phyloP scores from a whole-genome alignment of 2,888 invertebrate genomes.

The Quadroppia sp. region DNA sequence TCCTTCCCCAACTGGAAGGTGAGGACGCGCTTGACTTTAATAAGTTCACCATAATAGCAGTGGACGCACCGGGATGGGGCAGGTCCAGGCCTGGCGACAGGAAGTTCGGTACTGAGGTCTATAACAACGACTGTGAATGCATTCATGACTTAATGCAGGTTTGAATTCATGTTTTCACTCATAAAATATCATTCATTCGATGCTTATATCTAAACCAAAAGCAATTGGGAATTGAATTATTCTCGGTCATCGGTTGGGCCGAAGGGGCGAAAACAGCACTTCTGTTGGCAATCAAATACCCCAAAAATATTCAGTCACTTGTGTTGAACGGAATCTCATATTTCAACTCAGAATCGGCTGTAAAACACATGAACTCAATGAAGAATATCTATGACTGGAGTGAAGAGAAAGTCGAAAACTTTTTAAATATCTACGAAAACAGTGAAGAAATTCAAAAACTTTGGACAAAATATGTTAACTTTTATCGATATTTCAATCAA shows the following conservation, averaged over 20 bases:
- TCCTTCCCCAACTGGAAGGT: not conserved
- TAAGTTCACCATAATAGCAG: slow-evolving; percentile 25
- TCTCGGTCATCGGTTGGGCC: slow-evolving; percentile 53
- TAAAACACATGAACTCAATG: not conserved
- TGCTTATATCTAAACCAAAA: too few species aligned
- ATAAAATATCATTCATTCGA: not conserved
- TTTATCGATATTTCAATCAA: not conserved
- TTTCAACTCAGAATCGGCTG: not conserved
- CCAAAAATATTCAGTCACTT: slow-evolving; percentile 46
- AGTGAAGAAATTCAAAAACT: not conserved
- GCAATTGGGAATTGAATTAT: slow-evolving; percentile 33
- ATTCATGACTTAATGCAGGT: slow-evolving; percentile 29
- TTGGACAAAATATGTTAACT: not conserved
- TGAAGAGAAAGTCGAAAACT: not conserved
- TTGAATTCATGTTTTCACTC: not conserved
- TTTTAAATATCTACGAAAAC: not conserved
- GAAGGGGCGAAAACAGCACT: slow-evolving; percentile 53
- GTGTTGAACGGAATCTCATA: slow-evolving; percentile 5
- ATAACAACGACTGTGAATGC: slow-evolving; percentile 15
- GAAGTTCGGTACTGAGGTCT: not conserved
- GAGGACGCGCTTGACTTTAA: slow-evolving; percentile 1
- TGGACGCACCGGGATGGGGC: too few species aligned
- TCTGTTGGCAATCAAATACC: slow-evolving; percentile 51
- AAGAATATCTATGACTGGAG: not conserved
- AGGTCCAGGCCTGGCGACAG: slow-evolving; percentile 24